Percentiles rank a stretch among this genome's conserved stretches.
Evolutionary conservation across 2,797 vertebrate genomes (phyloP).

Genomic region (Myotis findleyi): DNA sequence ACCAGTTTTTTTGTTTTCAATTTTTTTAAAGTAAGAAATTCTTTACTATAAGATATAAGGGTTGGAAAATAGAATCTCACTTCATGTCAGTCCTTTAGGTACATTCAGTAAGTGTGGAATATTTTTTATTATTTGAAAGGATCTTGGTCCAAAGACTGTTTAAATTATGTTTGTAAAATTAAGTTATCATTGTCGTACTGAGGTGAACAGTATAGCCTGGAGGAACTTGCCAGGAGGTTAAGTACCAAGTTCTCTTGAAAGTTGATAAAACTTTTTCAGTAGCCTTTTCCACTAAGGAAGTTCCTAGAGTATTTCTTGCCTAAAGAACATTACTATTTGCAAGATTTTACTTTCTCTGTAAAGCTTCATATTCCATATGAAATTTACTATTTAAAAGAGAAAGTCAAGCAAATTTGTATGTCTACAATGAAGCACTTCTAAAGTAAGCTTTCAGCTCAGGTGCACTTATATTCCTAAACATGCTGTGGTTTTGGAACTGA

Average conservation of each 20-base stretch:
- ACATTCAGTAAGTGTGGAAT: constrained; percentile 37
- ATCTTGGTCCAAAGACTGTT: constrained; percentile 50
- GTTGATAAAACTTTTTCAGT: constrained; percentile 50
- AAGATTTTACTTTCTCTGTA: constrained; percentile 25
- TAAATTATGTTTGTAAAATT: constrained; percentile 68
- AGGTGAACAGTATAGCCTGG: constrained; percentile 39
- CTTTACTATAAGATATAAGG: background rate
- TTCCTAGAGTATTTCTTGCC: constrained; percentile 12
- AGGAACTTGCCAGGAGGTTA: constrained; percentile 64
- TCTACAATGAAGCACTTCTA: background rate
- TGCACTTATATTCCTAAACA: background rate
- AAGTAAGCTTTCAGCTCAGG: background rate
- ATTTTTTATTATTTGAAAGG: constrained; percentile 42
- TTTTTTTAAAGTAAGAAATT: background rate
- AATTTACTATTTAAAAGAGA: constrained; percentile 24
- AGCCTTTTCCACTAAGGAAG: constrained; percentile 38
- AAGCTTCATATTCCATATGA: constrained; percentile 30
- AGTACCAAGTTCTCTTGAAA: constrained; percentile 65
- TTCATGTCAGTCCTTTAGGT: constrained; percentile 11
- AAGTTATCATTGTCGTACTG: constrained; percentile 54
- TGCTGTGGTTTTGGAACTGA: constrained; percentile 3
- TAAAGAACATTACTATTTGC: constrained; percentile 37
- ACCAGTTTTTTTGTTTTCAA: background rate
- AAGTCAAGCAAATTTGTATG: background rate
- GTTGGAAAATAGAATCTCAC: background rate